These are phyloP conservation scores for Luscinia megarhynchos DNA, from an alignment of 2,797 vertebrate genomes.

Conservation along the genomic window DNA sequence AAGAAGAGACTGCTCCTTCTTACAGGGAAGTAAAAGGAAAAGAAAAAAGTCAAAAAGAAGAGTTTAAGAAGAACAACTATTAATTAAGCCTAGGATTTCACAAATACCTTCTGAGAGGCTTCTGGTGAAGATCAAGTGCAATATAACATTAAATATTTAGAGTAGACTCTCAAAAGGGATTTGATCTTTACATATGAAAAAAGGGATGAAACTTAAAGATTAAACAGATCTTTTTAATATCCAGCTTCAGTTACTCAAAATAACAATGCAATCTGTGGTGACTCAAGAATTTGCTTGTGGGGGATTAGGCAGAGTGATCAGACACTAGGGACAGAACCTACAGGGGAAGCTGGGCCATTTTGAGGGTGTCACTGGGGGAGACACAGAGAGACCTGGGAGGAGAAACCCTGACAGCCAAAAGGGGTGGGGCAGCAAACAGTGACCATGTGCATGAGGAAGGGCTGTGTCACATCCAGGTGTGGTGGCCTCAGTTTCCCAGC, in stretches of 20 bases:
- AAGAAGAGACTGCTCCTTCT: background rate
- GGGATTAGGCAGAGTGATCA: background rate
- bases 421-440: background rate
- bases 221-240: slow-evolving; percentile 35
- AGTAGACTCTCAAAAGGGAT: slow-evolving; percentile 29
- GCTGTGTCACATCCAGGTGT: background rate
- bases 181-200: slow-evolving; percentile 50
- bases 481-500: background rate
- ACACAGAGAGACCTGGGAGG: background rate
- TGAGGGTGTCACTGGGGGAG: background rate
- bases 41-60: background rate
- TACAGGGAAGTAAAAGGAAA: accelerated
- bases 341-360: background rate
- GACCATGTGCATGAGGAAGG: background rate
- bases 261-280: background rate
- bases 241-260: slow-evolving; percentile 1
- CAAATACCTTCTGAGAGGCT: background rate
- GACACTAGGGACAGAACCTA: background rate
- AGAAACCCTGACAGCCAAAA: background rate
- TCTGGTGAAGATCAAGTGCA: slow-evolving; percentile 14
- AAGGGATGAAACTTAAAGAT: slow-evolving; percentile 15
- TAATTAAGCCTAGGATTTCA: slow-evolving; percentile 17
- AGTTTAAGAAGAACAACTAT: background rate
- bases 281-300: background rate
- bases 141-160: slow-evolving; percentile 47